A percentile compares a stretch with the other conserved stretches of the same genome.
Evolutionary conservation across 37 sponge, comb jelly and placozoan genomes (phyloP).

Genomic region (Spongilla lacustris): DNA sequence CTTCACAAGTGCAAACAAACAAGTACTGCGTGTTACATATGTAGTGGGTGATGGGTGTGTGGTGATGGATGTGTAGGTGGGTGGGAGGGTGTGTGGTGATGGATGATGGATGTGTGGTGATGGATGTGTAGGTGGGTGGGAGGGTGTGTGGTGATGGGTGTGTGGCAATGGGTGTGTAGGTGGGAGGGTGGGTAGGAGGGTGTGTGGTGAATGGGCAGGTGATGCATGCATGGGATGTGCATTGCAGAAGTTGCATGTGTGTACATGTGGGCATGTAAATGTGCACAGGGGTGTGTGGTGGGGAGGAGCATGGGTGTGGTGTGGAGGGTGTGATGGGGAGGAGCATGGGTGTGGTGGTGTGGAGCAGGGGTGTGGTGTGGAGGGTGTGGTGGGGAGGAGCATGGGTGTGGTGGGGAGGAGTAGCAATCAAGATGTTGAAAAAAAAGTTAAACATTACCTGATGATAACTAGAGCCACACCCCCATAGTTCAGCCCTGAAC

Average conservation of each 20-base stretch:
- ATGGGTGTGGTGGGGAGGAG: background rate
- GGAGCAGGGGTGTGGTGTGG: constrained; percentile 8
- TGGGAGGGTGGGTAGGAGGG: no score
- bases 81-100: background rate
- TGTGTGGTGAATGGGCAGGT: no score
- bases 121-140: background rate
- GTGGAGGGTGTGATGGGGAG: background rate
- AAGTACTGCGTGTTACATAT: background rate
- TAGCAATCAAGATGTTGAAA: background rate
- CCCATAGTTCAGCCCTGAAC: constrained; percentile 47
- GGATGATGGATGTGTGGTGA: no score
- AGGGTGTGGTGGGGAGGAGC: background rate
- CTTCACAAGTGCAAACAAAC: constrained; percentile 61
- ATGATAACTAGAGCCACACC: constrained; percentile 54
- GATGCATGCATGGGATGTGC: no score
- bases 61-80: no score
- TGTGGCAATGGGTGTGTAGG: background rate
- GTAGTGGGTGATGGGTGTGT: no score
- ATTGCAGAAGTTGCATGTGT: no score
- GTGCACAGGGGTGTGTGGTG: background rate
- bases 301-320: constrained; percentile 4
- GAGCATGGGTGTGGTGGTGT: background rate
- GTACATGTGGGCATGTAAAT: no score
- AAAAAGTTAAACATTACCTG: constrained; percentile 21
- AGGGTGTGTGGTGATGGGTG: background rate